phyloP scores from a whole-genome alignment of 2,888 invertebrate species.

The Lasius platythorax region DNA sequence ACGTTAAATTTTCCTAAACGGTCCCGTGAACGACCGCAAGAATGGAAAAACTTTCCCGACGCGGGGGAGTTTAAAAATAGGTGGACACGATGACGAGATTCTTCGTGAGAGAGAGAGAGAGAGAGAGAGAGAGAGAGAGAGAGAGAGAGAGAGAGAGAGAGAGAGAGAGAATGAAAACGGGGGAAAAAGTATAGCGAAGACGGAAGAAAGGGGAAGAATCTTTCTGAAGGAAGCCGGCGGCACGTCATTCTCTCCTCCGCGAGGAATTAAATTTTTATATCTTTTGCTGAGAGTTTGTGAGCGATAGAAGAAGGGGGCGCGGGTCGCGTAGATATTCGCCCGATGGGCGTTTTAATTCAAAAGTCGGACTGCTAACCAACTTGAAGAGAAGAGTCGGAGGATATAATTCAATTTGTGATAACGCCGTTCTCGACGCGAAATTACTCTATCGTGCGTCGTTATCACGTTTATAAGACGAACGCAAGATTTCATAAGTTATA shows the following conservation, averaged over 20 bases:
- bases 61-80: slow-evolving; percentile 62
- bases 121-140: background rate
- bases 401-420: slow-evolving; percentile 49
- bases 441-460: slow-evolving; percentile 26
- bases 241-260: slow-evolving; percentile 83
- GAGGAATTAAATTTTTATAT: slow-evolving; percentile 86
- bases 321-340: slow-evolving; percentile 51
- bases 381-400: slow-evolving; percentile 24
- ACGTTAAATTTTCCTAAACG: slow-evolving; percentile 69
- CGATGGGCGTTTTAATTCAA: slow-evolving; percentile 72
- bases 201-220: slow-evolving; percentile 71
- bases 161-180: background rate
- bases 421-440: slow-evolving; percentile 3
- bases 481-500: background rate
- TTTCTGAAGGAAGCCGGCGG: slow-evolving; percentile 70
- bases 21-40: slow-evolving; percentile 67
- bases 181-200: slow-evolving; percentile 57
- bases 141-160: background rate
- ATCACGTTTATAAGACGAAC: slow-evolving; percentile 6
- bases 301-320: slow-evolving; percentile 78
- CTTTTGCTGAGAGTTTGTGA: slow-evolving; percentile 84
- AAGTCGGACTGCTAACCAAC: slow-evolving; percentile 56
- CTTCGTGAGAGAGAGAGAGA: background rate
- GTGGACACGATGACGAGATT: slow-evolving; percentile 57
- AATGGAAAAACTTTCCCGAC: slow-evolving; percentile 71